Evolutionary conservation across 1,140 invertebrate genomes (phyloP), one percentile per base, ranked within the genome.

Genomic region (Neodiprion pinetum): DNA sequence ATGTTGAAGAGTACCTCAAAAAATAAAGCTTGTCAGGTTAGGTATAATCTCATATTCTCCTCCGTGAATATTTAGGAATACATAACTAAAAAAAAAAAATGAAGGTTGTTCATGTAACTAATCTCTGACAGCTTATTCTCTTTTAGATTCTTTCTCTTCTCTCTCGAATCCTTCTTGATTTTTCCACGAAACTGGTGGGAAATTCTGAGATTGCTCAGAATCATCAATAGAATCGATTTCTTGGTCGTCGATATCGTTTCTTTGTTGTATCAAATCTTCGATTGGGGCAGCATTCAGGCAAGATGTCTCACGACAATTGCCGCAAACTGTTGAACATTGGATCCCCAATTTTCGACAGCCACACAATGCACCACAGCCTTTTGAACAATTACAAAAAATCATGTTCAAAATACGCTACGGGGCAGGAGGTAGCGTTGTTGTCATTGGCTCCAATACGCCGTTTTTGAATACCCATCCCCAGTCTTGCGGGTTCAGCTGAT

Each of bases 401-500:
- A 72, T 76, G 28, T 82, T 81, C 17, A 80, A 70, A 72, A 80
- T 53, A 53, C 74, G 50, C n/a, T 78, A 48, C 1, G 85, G 83
- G 71, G 82, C 85, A 75, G 82, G 79, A 73, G 78, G 79, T 71
- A 79, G 75, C 72, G 80, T 69, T 49, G 78, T 84, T 74, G 48
- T 75, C 23, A 82, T 82, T 72, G 87, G 85, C 74, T 84, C 75
- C 76, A 88, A 72, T 48, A 84, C 76, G 75, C 78, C 74, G 76
- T 84, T 80, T 78, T 74, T 75, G 69, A 81, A 61, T 74, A 73
- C 78, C 85, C 82, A 87, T 61, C 81, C 82, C 83, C 84, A 88
- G 76, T 80, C 78, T 78, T 84, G 76, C 67, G 86, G 85, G 77
- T 84, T 75, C 74, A 87, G 79, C 70, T 87, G 72, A 66, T 76